Conservation (phyloP, 2,797 vertebrate species). For the Rhinoraja longicauda region DNA sequence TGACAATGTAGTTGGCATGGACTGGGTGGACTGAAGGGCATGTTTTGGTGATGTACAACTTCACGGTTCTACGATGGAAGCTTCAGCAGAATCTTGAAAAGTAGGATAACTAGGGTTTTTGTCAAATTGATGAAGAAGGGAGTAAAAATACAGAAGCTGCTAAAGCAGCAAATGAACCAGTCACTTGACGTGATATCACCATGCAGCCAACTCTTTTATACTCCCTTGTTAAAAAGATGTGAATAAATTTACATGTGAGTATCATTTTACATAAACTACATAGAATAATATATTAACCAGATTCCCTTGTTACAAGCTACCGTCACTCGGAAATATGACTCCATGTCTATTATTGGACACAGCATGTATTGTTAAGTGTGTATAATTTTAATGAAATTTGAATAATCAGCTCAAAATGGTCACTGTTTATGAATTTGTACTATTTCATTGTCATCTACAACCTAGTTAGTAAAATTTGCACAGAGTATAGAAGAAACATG, state of each 20-base stretch:
- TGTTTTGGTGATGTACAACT: no score
- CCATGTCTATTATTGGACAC: background rate
- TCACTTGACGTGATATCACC: background rate
- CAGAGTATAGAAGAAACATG: background rate
- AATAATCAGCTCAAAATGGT: background rate
- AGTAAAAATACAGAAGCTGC: background rate
- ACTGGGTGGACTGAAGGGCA: no score
- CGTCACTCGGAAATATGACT: background rate
- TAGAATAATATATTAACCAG: background rate
- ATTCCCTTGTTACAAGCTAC: background rate
- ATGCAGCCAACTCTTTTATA: no score
- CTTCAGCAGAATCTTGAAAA: background rate
- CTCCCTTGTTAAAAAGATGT: conserved; percentile 16
- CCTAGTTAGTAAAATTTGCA: background rate
- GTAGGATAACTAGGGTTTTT: background rate
- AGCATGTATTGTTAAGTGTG: background rate
- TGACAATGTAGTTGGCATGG: no score
- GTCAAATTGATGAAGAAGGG: background rate
- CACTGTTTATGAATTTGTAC: background rate
- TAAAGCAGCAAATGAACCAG: background rate
- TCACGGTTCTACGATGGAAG: background rate
- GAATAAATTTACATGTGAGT: background rate
- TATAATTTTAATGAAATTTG: background rate
- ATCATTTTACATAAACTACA: conserved; percentile 22
- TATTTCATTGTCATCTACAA: background rate